Evolutionary conservation across 1,140 invertebrate species (phyloP).

Genomic region (Pseudomyrmex cubaensis): DNA sequence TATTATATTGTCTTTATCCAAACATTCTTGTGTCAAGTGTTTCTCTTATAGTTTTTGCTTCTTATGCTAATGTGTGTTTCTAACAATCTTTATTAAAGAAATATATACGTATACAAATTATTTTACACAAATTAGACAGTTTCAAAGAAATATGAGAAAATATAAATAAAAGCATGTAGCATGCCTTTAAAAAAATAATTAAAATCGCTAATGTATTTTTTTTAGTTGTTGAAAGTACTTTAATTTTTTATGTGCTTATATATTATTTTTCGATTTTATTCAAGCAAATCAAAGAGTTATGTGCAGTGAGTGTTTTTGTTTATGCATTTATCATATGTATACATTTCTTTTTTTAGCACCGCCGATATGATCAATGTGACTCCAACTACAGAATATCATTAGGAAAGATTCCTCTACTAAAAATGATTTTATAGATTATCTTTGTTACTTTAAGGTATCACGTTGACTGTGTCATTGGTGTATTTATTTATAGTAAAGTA

Average conservation of each 20-base stretch:
- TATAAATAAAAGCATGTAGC: constrained; percentile 36
- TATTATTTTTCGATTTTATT: constrained; percentile 38
- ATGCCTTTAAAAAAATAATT: constrained; percentile 25
- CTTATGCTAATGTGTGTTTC: too few relatives aligned
- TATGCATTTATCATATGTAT: constrained; percentile 31
- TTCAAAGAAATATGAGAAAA: constrained; percentile 5
- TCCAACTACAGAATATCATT: constrained; percentile 90
- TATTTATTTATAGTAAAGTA: too few relatives aligned
- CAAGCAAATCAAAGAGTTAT: constrained; percentile 19
- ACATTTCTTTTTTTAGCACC: constrained; percentile 86
- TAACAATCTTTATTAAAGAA: too few relatives aligned
- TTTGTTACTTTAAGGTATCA: background rate
- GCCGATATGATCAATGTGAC: constrained; percentile 94
- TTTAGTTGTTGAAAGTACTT: constrained; percentile 33
- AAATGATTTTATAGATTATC: constrained; percentile 30
- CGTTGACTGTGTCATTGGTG: too few relatives aligned
- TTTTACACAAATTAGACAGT: too few relatives aligned
- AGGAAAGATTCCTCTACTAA: constrained; percentile 58
- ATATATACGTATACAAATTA: too few relatives aligned
- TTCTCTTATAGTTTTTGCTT: too few relatives aligned
- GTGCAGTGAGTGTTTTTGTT: constrained; percentile 55
- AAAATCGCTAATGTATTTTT: background rate
- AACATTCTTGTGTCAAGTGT: too few relatives aligned
- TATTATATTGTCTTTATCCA: too few relatives aligned
- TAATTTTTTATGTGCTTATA: constrained; percentile 31